Percentiles rank a stretch among this genome's conserved stretches.
Evolutionary conservation across 2,113 vertebrate genomes (phyloP).

Genomic region (Tychaedon coryphoeus): DNA sequence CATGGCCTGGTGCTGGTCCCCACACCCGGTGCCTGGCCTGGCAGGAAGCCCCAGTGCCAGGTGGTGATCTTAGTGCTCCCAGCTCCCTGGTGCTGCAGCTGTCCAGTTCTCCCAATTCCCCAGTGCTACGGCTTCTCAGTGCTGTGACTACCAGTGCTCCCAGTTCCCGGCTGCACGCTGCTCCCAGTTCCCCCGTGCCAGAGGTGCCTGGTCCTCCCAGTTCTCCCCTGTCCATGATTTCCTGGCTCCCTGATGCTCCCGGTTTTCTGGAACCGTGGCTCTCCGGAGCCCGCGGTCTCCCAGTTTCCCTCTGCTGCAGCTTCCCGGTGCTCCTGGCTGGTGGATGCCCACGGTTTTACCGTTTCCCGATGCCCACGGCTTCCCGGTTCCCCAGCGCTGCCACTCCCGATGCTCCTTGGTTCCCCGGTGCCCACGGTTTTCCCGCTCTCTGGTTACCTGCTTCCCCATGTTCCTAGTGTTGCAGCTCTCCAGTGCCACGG

Average conservation of each 20-base stretch:
- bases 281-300: background rate
- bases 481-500: background rate
- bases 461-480: background rate
- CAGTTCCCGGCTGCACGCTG: background rate
- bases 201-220: background rate
- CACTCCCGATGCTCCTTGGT: background rate
- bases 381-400: background rate
- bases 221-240: background rate
- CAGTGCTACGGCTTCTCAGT: fast-evolving
- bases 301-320: background rate
- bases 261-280: background rate
- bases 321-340: background rate
- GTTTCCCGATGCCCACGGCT: background rate
- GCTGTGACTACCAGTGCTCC: background rate
- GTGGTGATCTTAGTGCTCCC: background rate
- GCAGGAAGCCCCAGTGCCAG: fast-evolving
- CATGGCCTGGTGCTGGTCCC: background rate
- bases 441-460: background rate
- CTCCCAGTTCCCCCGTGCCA: background rate
- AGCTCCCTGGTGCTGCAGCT: background rate
- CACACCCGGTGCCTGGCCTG: background rate
- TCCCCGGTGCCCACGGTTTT: background rate
- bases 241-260: background rate
- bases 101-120: background rate
- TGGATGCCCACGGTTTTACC: background rate